phyloP scores from a whole-genome alignment of 2,797 vertebrate genomes.

The Rhyacichthys aspro region DNA sequence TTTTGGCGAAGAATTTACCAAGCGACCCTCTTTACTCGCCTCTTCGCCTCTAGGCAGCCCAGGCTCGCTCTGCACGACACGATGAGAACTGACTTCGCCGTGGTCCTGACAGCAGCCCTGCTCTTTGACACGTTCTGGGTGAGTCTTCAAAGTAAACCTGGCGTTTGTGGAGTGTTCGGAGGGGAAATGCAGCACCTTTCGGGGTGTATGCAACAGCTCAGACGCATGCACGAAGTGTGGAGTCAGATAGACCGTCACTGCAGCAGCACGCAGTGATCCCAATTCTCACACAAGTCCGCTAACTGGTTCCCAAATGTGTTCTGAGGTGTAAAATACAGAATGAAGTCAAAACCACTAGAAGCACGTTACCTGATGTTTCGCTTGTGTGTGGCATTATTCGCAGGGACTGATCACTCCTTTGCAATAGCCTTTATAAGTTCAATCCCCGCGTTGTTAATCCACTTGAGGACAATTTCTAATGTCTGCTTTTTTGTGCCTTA shows the following conservation, averaged over 20 bases:
- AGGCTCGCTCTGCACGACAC: slow-evolving; percentile 64
- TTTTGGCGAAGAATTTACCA: slow-evolving; percentile 46
- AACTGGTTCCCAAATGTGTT: slow-evolving; percentile 40
- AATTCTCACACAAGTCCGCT: slow-evolving; percentile 32
- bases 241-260: not conserved
- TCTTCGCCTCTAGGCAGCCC: slow-evolving; percentile 50
- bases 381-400: too few relatives aligned
- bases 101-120: slow-evolving; percentile 75
- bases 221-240: slow-evolving; percentile 48
- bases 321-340: not conserved
- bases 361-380: too few relatives aligned
- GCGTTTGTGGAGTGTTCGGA: slow-evolving; percentile 2
- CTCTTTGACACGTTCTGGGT: slow-evolving; percentile 77
- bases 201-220: not conserved
- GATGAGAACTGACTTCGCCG: slow-evolving; percentile 77
- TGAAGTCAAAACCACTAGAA: slow-evolving; percentile 16
- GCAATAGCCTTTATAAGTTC: slow-evolving; percentile 39
- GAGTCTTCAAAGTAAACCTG: slow-evolving; percentile 39
- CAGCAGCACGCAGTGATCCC: slow-evolving; percentile 18
- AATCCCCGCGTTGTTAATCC: slow-evolving; percentile 30
- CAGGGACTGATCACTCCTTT: not conserved
- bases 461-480: not conserved
- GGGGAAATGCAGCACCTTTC: slow-evolving; percentile 1
- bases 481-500: not conserved
- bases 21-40: slow-evolving; percentile 39